Evolutionary conservation across 2,888 invertebrate species (phyloP).

Genomic region (Xestia c-nigrum): DNA sequence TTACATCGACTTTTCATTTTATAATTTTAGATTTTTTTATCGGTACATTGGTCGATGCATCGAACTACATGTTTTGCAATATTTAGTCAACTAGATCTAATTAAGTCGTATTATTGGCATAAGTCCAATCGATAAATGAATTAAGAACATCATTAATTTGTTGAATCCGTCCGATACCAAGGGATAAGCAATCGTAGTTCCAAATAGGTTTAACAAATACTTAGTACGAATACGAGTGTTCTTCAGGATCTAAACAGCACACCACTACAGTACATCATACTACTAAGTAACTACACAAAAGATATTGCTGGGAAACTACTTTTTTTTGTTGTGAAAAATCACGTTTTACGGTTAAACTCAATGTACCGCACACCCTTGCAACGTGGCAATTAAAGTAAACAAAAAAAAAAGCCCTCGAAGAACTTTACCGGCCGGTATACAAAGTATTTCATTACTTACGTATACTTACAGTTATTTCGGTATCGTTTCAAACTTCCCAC

Average conservation of each 20-base stretch:
- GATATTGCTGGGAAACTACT: too few species aligned
- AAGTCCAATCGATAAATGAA: conserved; percentile 16
- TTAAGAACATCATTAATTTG: neutral
- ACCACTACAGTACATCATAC: too few species aligned
- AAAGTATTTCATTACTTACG: too few species aligned
- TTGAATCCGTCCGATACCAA: neutral
- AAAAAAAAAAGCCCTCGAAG: too few species aligned
- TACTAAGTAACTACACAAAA: too few species aligned
- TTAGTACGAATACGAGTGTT: too few species aligned
- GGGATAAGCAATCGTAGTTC: neutral
- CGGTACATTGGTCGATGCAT: neutral
- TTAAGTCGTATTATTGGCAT: neutral
- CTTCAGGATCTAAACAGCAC: neutral
- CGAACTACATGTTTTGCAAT: neutral
- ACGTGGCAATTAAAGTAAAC: too few species aligned
- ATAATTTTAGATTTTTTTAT: neutral
- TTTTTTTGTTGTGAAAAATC: too few species aligned
- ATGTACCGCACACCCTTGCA: too few species aligned
- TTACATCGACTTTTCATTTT: neutral
- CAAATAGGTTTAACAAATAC: neutral
- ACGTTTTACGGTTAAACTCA: too few species aligned
- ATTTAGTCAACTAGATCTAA: conserved; percentile 4
- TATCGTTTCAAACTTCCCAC: neutral
- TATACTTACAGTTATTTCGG: too few species aligned
- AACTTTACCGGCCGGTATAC: too few species aligned